These are phyloP conservation scores for Trochalopteron elliotii DNA, from an alignment of 2,113 vertebrate genomes.

Conservation along the genomic window DNA sequence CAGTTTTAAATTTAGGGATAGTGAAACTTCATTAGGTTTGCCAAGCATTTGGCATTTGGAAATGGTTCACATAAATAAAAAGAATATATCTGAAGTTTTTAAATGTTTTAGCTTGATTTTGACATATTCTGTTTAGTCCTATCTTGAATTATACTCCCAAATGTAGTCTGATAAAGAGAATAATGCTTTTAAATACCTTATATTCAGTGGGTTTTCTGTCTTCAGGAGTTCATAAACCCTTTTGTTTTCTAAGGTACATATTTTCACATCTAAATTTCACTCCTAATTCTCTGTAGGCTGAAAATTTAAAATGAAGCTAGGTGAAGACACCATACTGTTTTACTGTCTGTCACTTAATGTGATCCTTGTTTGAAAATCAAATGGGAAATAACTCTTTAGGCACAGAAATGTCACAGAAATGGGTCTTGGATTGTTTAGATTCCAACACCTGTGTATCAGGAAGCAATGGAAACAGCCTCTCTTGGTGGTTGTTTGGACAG, in stretches of 20 bases:
- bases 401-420: not conserved
- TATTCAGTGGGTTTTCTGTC: not conserved
- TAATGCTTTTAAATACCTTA: not conserved
- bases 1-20: not conserved
- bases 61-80: not conserved
- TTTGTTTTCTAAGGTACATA: not conserved
- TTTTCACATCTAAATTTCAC: not conserved
- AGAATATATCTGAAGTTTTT: not conserved
- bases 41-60: not conserved
- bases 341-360: accelerated
- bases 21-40: not conserved
- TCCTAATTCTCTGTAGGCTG: not conserved
- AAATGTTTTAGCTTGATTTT: not conserved
- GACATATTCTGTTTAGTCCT: not conserved
- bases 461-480: not conserved
- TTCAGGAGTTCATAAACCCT: not conserved
- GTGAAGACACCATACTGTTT: not conserved
- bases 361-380: not conserved
- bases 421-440: not conserved
- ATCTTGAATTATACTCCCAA: not conserved
- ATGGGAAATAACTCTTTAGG: not conserved
- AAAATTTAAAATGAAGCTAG: not conserved
- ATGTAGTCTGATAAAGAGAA: not conserved
- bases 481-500: not conserved
- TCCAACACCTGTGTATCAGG: not conserved